A percentile compares a stretch with the other conserved stretches of the same genome.
These are phyloP conservation scores for Fringilla coelebs DNA, from an alignment of 2,797 vertebrate species.

Conservation along the genomic window DNA sequence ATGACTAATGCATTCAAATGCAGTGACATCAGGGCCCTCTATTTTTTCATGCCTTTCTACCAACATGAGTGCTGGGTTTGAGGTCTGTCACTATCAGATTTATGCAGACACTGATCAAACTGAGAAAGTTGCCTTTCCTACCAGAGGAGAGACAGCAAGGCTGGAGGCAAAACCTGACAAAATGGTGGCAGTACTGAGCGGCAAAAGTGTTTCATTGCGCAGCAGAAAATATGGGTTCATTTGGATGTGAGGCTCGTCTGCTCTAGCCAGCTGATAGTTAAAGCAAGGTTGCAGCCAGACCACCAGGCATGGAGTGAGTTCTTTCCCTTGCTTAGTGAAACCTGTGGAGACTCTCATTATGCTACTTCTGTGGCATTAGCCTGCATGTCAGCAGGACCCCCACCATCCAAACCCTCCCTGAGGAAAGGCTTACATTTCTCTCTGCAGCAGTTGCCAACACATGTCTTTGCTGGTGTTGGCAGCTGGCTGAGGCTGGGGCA, in stretches of 20 bases:
- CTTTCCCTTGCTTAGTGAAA: constrained; percentile 8
- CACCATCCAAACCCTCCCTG: not conserved
- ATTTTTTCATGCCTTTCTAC: not conserved
- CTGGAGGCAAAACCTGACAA: not conserved
- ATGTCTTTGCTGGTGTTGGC: constrained; percentile 8
- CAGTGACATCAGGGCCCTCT: not conserved
- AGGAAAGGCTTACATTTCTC: constrained; percentile 15
- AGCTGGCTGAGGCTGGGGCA: not conserved
- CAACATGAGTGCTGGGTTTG: not conserved
- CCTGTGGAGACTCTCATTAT: not conserved
- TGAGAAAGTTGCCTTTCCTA: not conserved
- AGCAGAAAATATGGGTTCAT: not conserved
- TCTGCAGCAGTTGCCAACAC: not conserved
- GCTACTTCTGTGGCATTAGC: not conserved
- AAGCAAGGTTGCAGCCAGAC: not conserved
- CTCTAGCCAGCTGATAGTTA: not conserved
- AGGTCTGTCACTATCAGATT: not conserved
- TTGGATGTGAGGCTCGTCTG: not conserved
- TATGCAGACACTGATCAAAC: not conserved
- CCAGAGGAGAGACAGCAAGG: not conserved
- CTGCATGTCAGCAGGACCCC: not conserved
- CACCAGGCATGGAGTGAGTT: not conserved
- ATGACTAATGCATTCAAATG: not conserved
- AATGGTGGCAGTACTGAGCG: not conserved
- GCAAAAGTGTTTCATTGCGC: not conserved